phyloP scores from a whole-genome alignment of 2,797 vertebrate species.

The Morus bassanus region DNA sequence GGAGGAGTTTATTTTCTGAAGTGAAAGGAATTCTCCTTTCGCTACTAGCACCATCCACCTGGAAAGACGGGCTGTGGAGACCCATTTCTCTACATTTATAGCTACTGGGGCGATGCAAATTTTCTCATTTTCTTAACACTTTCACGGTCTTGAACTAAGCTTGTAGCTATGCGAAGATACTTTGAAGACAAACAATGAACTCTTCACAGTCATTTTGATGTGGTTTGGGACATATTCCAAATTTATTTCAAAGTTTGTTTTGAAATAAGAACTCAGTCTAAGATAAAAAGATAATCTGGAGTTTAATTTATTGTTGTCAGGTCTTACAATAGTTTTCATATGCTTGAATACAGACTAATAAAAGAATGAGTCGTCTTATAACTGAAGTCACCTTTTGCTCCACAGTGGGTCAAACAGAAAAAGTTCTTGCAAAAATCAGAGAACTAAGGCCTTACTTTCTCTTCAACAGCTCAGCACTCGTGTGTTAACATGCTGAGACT shows the following conservation, averaged over 20 bases:
- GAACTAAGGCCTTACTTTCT: background rate
- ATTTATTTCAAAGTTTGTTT: background rate
- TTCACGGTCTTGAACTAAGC: background rate
- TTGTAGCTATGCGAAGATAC: background rate
- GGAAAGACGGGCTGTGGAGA: background rate
- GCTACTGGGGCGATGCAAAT: background rate
- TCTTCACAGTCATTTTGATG: background rate
- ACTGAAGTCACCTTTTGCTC: background rate
- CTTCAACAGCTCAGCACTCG: background rate
- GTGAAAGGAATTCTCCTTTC: background rate
- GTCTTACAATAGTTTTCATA: background rate
- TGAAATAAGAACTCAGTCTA: background rate
- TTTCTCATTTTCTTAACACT: background rate
- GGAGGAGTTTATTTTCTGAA: background rate
- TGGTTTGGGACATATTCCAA: conserved; percentile 11
- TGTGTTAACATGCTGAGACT: background rate
- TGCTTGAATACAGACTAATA: background rate
- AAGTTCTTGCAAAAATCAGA: background rate
- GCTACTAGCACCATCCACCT: background rate
- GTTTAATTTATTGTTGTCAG: background rate
- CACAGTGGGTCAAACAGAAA: background rate
- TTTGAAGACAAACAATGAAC: background rate
- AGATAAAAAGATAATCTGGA: background rate
- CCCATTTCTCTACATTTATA: background rate
- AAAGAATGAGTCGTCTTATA: background rate